Evolutionary conservation across 1,140 invertebrate genomes (phyloP).

Genomic region (Zaprionus lachaisei): DNA sequence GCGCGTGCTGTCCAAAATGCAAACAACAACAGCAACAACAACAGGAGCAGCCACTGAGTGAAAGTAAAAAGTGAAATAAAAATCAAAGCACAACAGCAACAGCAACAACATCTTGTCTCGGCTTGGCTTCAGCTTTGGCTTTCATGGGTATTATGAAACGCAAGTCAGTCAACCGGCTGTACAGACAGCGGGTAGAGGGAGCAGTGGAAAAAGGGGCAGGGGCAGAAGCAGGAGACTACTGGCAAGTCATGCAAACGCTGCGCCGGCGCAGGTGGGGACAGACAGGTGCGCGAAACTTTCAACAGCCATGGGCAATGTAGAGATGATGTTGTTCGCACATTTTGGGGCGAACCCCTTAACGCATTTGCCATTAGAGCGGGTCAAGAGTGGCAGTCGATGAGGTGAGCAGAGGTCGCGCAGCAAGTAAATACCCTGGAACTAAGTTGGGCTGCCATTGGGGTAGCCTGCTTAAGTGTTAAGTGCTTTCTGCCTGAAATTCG

Average conservation of each 20-base stretch:
- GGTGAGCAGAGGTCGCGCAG: background rate
- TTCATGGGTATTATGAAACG: slow-evolving; percentile 57
- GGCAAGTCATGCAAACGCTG: slow-evolving; percentile 47
- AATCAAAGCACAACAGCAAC: slow-evolving; percentile 20
- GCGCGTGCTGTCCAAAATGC: slow-evolving; percentile 39
- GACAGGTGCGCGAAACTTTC: slow-evolving; percentile 41
- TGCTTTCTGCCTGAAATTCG: background rate
- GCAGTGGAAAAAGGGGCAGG: background rate
- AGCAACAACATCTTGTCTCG: slow-evolving; percentile 1
- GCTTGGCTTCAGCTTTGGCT: slow-evolving; percentile 29
- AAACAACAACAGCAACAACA: slow-evolving; percentile 14
- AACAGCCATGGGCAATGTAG: slow-evolving; percentile 22
- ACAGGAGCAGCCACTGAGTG: slow-evolving; percentile 36
- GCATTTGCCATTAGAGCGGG: slow-evolving; percentile 29
- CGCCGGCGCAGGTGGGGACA: slow-evolving; percentile 1
- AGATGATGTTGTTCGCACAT: slow-evolving; percentile 51
- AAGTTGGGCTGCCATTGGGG: background rate
- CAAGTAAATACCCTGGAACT: background rate
- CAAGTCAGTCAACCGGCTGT: slow-evolving; percentile 45
- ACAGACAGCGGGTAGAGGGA: background rate
- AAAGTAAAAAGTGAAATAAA: slow-evolving; percentile 54
- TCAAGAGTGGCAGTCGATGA: slow-evolving; percentile 9
- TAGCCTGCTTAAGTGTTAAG: background rate
- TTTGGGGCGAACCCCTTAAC: slow-evolving; percentile 15
- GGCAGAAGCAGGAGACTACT: background rate